A percentile compares a stretch with the other conserved stretches of the same genome.
Evolutionary conservation across 2,888 invertebrate species (phyloP).

Genomic region (Eupithecia subumbrata): DNA sequence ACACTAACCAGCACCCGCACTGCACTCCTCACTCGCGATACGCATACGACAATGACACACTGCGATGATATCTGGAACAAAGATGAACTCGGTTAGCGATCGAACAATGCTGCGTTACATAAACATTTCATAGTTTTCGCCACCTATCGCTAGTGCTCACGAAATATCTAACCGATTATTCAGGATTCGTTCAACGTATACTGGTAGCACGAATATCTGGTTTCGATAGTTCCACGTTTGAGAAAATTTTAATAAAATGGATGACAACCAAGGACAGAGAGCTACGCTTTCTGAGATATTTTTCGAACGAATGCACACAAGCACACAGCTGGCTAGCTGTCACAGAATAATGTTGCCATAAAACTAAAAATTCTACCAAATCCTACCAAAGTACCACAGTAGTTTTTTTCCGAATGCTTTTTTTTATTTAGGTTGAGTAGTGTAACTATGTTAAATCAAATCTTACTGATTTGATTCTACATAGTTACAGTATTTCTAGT

Average conservation of each 20-base stretch:
- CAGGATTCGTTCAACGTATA: slow-evolving; percentile 19
- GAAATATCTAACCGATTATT: slow-evolving; percentile 38
- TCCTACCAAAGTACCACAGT: slow-evolving; percentile 27
- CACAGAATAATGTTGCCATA: slow-evolving; percentile 68
- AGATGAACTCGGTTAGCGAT: slow-evolving; percentile 71
- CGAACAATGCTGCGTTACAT: slow-evolving; percentile 80
- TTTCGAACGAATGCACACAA: slow-evolving; percentile 57
- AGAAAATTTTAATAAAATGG: slow-evolving; percentile 70
- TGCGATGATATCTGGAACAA: slow-evolving; percentile 76
- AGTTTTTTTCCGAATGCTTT: neutral
- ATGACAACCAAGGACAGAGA: slow-evolving; percentile 80
- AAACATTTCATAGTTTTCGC: slow-evolving; percentile 76
- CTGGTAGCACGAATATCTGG: slow-evolving; percentile 40
- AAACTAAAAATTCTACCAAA: slow-evolving; percentile 50
- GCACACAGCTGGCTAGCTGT: slow-evolving; percentile 80
- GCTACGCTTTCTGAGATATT: slow-evolving; percentile 72
- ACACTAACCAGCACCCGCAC: slow-evolving; percentile 54
- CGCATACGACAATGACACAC: slow-evolving; percentile 55
- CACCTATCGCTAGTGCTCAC: slow-evolving; percentile 59
- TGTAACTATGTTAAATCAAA: too few relatives aligned
- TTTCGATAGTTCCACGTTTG: slow-evolving; percentile 64
- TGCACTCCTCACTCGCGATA: slow-evolving; percentile 42
- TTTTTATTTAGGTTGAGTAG: too few relatives aligned
- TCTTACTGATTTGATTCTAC: too few relatives aligned
- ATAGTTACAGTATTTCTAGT: too few relatives aligned